These are phyloP conservation scores for Nematolebias whitei DNA, from an alignment of 2,113 vertebrate species.

Conservation along the genomic window DNA sequence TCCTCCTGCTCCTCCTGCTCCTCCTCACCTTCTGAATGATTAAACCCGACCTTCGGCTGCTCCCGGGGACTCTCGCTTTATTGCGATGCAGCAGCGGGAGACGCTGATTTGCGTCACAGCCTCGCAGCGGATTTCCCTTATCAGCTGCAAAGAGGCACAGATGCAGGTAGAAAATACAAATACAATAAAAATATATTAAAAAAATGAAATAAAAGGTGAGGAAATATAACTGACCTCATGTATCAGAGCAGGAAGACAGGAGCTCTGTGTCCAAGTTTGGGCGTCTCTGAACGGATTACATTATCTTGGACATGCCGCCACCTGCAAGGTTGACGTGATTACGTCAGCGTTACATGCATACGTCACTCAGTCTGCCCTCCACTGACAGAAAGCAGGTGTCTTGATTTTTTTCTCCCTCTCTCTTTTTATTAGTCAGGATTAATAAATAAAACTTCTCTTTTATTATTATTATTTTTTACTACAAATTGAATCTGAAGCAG, in stretches of 20 bases:
- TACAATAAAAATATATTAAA: not conserved
- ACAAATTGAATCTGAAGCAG: not conserved
- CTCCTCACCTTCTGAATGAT: slow-evolving; percentile 21
- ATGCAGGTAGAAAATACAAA: not conserved
- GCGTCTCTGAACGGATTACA: not conserved
- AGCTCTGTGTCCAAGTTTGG: slow-evolving; percentile 10
- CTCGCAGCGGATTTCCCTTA: slow-evolving; percentile 57
- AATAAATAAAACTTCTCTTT: not conserved
- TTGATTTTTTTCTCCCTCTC: not conserved
- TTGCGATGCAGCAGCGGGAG: slow-evolving; percentile 56
- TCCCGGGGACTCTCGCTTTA: slow-evolving; percentile 43
- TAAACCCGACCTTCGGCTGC: slow-evolving; percentile 12
- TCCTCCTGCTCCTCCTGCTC: slow-evolving; percentile 15
- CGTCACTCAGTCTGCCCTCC: not conserved
- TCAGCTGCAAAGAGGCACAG: not conserved
- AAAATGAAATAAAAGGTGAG: not conserved
- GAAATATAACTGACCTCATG: not conserved
- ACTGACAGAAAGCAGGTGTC: not conserved
- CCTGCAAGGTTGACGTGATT: slow-evolving; percentile 37
- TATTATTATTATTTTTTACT: not conserved
- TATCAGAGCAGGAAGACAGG: not conserved
- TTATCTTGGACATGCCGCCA: slow-evolving; percentile 49
- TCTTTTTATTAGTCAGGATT: not conserved
- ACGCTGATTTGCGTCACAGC: slow-evolving; percentile 64
- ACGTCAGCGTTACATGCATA: slow-evolving; percentile 9